phyloP scores from a whole-genome alignment of 2,113 vertebrate species.

The Otus sunia region DNA sequence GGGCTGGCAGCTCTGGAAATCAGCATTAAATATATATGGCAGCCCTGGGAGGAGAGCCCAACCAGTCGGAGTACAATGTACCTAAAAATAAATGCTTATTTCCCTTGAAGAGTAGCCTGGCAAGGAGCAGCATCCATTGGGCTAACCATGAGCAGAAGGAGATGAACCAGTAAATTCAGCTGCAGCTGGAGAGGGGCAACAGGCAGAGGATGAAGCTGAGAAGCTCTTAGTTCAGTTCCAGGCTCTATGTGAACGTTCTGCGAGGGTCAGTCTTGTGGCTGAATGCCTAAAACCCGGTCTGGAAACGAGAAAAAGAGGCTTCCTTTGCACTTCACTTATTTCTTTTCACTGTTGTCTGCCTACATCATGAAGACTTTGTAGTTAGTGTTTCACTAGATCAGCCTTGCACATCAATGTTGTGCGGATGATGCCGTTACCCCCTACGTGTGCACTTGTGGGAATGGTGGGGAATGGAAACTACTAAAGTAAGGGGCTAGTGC shows the following conservation, averaged over 20 bases:
- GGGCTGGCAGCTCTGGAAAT: slow-evolving; percentile 22
- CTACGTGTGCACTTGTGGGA: rapidly evolving
- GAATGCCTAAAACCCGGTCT: not conserved
- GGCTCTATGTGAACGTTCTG: not conserved
- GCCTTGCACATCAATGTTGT: not conserved
- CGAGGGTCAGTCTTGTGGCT: not conserved
- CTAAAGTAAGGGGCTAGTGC: not conserved
- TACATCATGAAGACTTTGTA: not conserved
- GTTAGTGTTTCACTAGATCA: not conserved
- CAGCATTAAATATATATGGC: slow-evolving; percentile 30
- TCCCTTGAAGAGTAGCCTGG: slow-evolving; percentile 11
- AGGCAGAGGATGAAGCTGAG: not conserved
- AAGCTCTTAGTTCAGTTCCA: not conserved
- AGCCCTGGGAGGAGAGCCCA: slow-evolving; percentile 10
- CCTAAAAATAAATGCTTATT: slow-evolving; percentile 48
- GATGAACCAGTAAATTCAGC: not conserved
- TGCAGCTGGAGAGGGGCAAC: not conserved
- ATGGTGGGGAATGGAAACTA: rapidly evolving
- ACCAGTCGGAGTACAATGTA: not conserved
- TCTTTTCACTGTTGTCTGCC: not conserved
- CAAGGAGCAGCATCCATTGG: not conserved
- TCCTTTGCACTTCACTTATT: not conserved
- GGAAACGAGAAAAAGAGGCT: not conserved
- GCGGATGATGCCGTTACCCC: not conserved
- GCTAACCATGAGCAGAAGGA: not conserved